Percentiles rank a stretch among this genome's conserved stretches.
Conservation (phyloP, 2,113 vertebrate genomes). For the Haliaeetus leucogaster region DNA sequence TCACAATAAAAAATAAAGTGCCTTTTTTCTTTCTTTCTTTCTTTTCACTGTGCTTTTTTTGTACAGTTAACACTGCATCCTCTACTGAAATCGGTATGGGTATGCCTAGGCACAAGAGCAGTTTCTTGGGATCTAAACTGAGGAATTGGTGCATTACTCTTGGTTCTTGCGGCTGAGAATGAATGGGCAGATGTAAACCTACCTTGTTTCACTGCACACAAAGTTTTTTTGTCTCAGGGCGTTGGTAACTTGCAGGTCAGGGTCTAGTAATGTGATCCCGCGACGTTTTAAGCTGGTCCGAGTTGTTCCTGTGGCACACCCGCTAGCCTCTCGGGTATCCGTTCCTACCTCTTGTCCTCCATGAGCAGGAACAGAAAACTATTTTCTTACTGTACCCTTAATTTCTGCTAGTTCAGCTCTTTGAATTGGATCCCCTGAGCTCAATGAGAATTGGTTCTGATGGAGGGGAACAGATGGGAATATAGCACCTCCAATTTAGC, state of each 20-base stretch:
- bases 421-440: neutral
- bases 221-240: fast-evolving
- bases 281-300: neutral
- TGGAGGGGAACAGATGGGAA: neutral
- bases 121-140: neutral
- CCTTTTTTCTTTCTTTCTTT: no score
- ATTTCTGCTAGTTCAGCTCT: neutral
- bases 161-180: neutral
- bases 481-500: neutral
- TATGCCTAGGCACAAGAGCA: neutral
- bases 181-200: neutral
- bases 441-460: neutral
- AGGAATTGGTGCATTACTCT: neutral
- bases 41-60: neutral
- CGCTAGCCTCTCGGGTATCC: fast-evolving
- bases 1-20: neutral
- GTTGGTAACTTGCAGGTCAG: neutral
- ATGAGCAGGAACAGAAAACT: neutral
- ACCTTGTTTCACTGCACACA: fast-evolving
- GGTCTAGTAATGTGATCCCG: fast-evolving
- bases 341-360: neutral
- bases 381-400: neutral
- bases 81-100: neutral
- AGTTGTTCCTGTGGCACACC: neutral
- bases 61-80: neutral